These are phyloP conservation scores for Dicyrtoma fusca DNA, from an alignment of 2,888 invertebrate species.

Conservation along the genomic window DNA sequence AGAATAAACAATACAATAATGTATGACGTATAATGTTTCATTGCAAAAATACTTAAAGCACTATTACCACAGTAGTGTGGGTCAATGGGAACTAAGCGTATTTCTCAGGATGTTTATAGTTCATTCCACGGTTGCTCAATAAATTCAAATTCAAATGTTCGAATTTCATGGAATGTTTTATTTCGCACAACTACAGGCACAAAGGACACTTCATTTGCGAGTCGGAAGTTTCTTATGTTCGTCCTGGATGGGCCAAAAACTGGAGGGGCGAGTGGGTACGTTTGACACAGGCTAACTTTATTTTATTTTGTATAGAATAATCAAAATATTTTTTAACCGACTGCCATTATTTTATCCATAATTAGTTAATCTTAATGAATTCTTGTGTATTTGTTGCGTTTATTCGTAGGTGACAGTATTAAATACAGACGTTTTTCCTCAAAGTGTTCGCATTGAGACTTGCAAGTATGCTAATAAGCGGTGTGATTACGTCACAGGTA, in stretches of 20 bases:
- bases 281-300: background rate
- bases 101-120: too few species aligned
- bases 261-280: slow-evolving; percentile 58
- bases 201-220: slow-evolving; percentile 59
- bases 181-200: slow-evolving; percentile 48
- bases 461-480: slow-evolving; percentile 57
- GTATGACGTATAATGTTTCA: background rate
- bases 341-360: too few species aligned
- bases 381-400: too few species aligned
- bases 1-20: background rate
- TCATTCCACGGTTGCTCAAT: too few species aligned
- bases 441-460: slow-evolving; percentile 58
- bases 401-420: slow-evolving; percentile 56
- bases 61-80: too few species aligned
- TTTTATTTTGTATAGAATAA: background rate
- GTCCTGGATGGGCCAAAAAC: slow-evolving; percentile 59
- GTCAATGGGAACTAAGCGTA: too few species aligned
- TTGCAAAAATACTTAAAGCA: too few species aligned
- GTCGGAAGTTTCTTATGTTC: slow-evolving; percentile 58
- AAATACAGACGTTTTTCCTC: slow-evolving; percentile 58
- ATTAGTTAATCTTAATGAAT: too few species aligned
- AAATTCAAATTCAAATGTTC: too few species aligned
- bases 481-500: slow-evolving; percentile 58
- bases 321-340: too few species aligned
- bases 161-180: too few species aligned